phyloP scores from a whole-genome alignment of 2,888 invertebrate species.

The Amitus sp. region DNA sequence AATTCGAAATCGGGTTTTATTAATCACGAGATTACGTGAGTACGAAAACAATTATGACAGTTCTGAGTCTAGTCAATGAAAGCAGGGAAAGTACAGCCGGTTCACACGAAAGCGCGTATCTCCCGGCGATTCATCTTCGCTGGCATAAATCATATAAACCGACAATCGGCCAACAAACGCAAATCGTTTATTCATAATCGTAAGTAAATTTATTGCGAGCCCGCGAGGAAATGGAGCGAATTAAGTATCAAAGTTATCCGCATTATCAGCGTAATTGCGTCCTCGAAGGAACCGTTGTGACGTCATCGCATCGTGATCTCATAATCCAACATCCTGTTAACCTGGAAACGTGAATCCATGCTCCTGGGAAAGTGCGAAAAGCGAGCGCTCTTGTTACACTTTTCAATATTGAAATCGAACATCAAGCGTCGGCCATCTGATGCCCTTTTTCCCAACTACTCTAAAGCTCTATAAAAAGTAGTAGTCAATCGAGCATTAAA shows the following conservation, averaged over 20 bases:
- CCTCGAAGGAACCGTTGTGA: too few species aligned
- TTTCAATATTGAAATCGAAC: too few species aligned
- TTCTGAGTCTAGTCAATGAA: too few species aligned
- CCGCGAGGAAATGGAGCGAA: slow-evolving; percentile 3
- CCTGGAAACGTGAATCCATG: slow-evolving; percentile 25
- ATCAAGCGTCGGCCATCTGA: too few species aligned
- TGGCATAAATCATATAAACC: slow-evolving; percentile 11
- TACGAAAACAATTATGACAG: too few species aligned
- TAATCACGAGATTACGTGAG: too few species aligned
- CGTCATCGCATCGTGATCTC: slow-evolving; percentile 35
- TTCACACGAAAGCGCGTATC: background rate
- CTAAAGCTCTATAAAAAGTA: too few species aligned
- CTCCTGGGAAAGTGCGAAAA: slow-evolving; percentile 24
- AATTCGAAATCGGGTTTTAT: too few species aligned
- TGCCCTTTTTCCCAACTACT: too few species aligned
- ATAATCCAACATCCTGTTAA: slow-evolving; percentile 36
- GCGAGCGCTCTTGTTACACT: background rate
- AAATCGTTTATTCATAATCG: background rate
- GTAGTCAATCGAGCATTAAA: too few species aligned
- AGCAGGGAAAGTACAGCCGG: too few species aligned
- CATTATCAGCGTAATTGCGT: slow-evolving; percentile 1
- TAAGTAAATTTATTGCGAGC: background rate
- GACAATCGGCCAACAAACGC: background rate
- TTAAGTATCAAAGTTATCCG: slow-evolving; percentile 5
- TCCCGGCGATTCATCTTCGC: slow-evolving; percentile 3